Evolutionary conservation across 1,140 invertebrate genomes (phyloP).

Genomic region (Zaprionus lachaisei): DNA sequence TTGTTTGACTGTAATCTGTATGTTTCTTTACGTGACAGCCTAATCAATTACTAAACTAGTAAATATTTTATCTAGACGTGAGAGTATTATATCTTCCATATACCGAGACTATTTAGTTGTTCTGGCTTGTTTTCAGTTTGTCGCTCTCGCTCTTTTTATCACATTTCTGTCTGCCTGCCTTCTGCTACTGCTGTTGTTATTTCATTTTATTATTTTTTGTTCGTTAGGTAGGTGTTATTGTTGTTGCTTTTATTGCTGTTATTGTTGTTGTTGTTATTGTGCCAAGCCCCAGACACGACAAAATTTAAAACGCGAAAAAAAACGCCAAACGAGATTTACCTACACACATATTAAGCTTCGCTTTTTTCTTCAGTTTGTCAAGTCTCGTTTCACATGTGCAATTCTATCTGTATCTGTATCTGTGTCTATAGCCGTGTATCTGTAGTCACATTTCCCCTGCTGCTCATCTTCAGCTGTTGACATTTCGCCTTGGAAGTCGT

Average conservation of each 20-base stretch:
- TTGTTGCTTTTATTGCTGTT: constrained; percentile 47
- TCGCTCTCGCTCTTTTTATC: constrained; percentile 33
- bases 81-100: constrained; percentile 8
- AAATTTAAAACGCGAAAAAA: constrained; percentile 66
- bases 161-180: constrained; percentile 46
- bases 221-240: constrained; percentile 18
- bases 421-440: constrained; percentile 26
- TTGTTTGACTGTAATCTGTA: too few species aligned
- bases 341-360: constrained; percentile 33
- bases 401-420: constrained; percentile 23
- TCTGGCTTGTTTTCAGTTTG: constrained; percentile 20
- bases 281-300: constrained; percentile 59
- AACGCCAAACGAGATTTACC: constrained; percentile 72
- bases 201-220: constrained; percentile 30
- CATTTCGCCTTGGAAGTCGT: constrained; percentile 49
- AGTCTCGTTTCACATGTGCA: constrained; percentile 55
- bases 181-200: constrained; percentile 28
- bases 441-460: constrained; percentile 27
- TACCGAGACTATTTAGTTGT: neutral
- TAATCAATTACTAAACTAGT: neutral
- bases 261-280: constrained; percentile 28
- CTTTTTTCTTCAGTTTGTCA: constrained; percentile 55
- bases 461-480: constrained; percentile 40
- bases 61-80: neutral
- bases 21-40: too few species aligned